phyloP scores from a whole-genome alignment of 2,113 vertebrate species.

The Alethe diademata region DNA sequence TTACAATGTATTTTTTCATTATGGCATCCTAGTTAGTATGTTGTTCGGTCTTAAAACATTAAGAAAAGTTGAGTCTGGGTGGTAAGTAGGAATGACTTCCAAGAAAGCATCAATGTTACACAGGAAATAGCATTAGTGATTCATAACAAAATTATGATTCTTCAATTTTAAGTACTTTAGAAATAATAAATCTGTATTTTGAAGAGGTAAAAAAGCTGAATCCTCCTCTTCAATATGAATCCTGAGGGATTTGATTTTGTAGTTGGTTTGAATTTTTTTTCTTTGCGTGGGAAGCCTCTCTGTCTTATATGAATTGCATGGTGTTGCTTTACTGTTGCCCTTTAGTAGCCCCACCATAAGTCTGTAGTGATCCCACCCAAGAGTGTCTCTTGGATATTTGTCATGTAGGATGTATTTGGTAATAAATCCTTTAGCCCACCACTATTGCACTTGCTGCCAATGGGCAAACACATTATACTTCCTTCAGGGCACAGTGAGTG shows the following conservation, averaged over 20 bases:
- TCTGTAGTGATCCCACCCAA: not conserved
- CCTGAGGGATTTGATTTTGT: not conserved
- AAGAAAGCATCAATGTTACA: not conserved
- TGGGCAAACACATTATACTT: not conserved
- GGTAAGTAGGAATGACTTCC: not conserved
- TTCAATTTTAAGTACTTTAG: not conserved
- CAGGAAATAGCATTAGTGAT: not conserved
- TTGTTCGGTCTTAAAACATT: not conserved
- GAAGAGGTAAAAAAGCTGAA: not conserved
- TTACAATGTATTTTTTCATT: not conserved
- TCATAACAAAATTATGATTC: not conserved
- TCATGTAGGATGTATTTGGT: not conserved
- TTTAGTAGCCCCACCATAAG: not conserved
- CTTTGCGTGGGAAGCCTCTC: not conserved
- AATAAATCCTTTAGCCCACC: not conserved
- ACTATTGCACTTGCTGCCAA: not conserved
- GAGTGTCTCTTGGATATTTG: not conserved
- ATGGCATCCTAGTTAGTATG: not conserved
- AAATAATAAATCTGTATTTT: not conserved
- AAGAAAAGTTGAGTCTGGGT: not conserved
- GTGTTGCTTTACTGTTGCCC: not conserved
- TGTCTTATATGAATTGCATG: not conserved
- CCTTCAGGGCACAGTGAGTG: not conserved
- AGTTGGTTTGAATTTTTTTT: not conserved
- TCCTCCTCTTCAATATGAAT: not conserved